phyloP scores from a whole-genome alignment of 2,888 invertebrate species.

The Kuschelorhynchus macadamiae region DNA sequence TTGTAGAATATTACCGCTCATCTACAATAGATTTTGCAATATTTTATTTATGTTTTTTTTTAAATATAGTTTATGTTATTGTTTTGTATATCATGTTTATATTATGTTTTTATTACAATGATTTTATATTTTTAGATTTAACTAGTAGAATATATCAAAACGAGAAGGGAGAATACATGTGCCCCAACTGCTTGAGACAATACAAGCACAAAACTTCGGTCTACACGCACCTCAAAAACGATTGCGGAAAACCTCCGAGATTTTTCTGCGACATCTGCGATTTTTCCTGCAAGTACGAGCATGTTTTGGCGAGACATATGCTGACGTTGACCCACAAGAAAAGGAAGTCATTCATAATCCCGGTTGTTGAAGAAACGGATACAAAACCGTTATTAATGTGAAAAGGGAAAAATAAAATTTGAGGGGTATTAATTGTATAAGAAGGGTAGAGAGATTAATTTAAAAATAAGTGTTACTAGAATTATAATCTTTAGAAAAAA shows the following conservation, averaged over 20 bases:
- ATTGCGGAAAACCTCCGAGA: slow-evolving; percentile 72
- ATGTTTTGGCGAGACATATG: slow-evolving; percentile 60
- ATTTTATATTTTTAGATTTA: slow-evolving; percentile 16
- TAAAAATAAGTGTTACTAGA: too few species aligned
- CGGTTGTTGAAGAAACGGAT: background rate
- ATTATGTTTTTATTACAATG: too few species aligned
- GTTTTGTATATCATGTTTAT: too few species aligned
- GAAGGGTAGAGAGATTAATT: too few species aligned
- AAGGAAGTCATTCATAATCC: background rate
- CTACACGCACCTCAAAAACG: slow-evolving; percentile 80
- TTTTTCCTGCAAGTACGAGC: slow-evolving; percentile 60
- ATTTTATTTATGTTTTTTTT: too few species aligned
- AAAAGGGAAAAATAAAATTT: too few species aligned
- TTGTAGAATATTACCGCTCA: too few species aligned
- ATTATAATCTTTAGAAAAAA: too few species aligned
- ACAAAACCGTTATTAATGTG: too few species aligned
- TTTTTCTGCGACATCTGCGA: slow-evolving; percentile 60
- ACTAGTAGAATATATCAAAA: slow-evolving; percentile 15
- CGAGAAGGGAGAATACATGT: slow-evolving; percentile 62
- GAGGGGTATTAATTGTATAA: too few species aligned
- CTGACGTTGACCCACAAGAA: slow-evolving; percentile 52
- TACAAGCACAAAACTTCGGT: slow-evolving; percentile 84
- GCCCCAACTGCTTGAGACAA: slow-evolving; percentile 80
- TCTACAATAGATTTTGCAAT: too few species aligned
- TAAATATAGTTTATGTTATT: too few species aligned